A percentile compares a stretch with the other conserved stretches of the same genome.
Evolutionary conservation across 2,888 invertebrate species (phyloP).

Genomic region (Euphydryas editha): DNA sequence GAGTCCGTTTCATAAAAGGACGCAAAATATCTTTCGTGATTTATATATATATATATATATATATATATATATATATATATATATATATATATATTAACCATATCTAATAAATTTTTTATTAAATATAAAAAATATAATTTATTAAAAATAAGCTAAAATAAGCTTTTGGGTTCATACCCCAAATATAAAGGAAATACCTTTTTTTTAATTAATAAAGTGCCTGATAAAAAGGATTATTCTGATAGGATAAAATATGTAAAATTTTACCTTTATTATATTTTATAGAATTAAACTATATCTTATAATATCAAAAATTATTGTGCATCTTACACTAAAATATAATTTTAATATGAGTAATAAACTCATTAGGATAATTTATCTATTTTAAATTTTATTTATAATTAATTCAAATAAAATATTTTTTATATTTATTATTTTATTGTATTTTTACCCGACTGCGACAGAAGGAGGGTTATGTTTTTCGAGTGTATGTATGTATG

Average conservation of each 20-base stretch:
- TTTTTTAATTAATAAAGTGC: slow-evolving; percentile 77
- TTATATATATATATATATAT: not conserved
- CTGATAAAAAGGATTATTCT: slow-evolving; percentile 76
- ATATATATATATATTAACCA: slow-evolving; percentile 45
- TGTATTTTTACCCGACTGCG: too few species aligned
- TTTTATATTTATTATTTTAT: slow-evolving; percentile 81
- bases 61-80: slow-evolving; percentile 41
- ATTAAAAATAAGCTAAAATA: slow-evolving; percentile 80
- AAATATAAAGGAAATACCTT: slow-evolving; percentile 53
- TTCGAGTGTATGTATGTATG: too few species aligned
- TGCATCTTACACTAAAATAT: slow-evolving; percentile 86
- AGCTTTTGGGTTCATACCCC: slow-evolving; percentile 86
- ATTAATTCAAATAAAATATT: slow-evolving; percentile 67
- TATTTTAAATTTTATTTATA: slow-evolving; percentile 48
- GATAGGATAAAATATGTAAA: slow-evolving; percentile 73
- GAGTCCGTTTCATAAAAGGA: too few species aligned
- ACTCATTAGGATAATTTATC: slow-evolving; percentile 10
- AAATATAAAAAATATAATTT: slow-evolving; percentile 36
- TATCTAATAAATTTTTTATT: slow-evolving; percentile 47
- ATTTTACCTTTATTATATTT: slow-evolving; percentile 84
- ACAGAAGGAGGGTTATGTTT: too few species aligned
- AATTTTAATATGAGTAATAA: slow-evolving; percentile 1
- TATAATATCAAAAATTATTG: slow-evolving; percentile 84
- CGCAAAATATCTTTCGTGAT: too few species aligned
- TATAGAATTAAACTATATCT: slow-evolving; percentile 85